Evolutionary conservation across 1,140 invertebrate species (phyloP), one percentile per base, ranked within the genome.

Genomic region (Drosophila persimilis): DNA sequence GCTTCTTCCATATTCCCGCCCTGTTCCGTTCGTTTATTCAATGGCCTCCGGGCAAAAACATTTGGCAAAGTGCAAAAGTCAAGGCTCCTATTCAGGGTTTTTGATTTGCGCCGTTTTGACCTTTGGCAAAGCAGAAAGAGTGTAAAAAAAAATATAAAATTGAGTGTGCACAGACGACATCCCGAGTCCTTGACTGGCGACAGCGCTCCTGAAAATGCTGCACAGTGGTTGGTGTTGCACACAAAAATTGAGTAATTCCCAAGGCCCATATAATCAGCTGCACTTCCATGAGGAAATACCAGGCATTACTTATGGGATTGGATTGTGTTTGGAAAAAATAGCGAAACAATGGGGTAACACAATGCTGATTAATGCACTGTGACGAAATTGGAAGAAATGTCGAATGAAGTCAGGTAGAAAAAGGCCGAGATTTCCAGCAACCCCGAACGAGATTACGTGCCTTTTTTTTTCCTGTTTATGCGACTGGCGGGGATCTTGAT

Each of bases 41-140:
- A 60, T 74, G 52, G 60, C 55, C 55, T 66, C 46, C 51, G 53
- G 71, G 53, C 35, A 39, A 13, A 74, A 80, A 75, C 75, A 76
- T 85, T 84, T 63, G 64, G 62, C 47, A 61, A 74, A 86, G 83
- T 86, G 83, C 78, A 86, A 86, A 86, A 86, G 83, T 86, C 81
- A 86, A 88, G 81, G 81, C 83, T 80, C 78, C 74, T 52, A 65
- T 58, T 72, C 60, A 65, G 48, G 60, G 47, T 31, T 35, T 61
- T 67, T 52, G 74, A 70, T 65, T 66, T 74, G 66, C 51, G 64
- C 64, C 58, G 76, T 48, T 80, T 69, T 78, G 81, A 86, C 83
- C 81, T 88, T 86, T 86, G 73, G 52, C 80, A 47, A 63, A 70
- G 31, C 44, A 46, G 46, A 47, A 73, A 74, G 53, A 47, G 53